Conservation (phyloP, 2,888 invertebrate species). For the Drosophila cognata region DNA sequence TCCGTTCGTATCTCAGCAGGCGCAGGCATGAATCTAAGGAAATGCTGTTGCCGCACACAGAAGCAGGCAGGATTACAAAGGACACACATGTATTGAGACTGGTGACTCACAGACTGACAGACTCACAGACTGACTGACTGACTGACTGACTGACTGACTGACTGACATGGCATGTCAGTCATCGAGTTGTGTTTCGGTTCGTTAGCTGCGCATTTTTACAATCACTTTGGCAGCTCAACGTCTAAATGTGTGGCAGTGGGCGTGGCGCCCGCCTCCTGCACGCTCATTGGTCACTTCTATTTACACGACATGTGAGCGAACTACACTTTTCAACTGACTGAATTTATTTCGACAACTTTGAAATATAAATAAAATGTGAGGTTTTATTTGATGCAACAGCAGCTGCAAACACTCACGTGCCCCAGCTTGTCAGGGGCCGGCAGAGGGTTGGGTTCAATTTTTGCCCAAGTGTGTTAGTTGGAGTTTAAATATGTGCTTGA, state of each 20-base stretch:
- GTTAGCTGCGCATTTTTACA: slow-evolving; percentile 79
- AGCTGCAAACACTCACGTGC: slow-evolving; percentile 48
- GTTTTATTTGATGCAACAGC: slow-evolving; percentile 72
- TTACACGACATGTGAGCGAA: slow-evolving; percentile 76
- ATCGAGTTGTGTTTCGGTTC: slow-evolving; percentile 80
- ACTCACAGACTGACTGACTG: slow-evolving; percentile 3
- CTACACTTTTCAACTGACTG: slow-evolving; percentile 67
- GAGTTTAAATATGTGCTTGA: slow-evolving; percentile 39
- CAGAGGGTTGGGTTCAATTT: slow-evolving; percentile 14
- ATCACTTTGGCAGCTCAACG: slow-evolving; percentile 74
- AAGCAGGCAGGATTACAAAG: not conserved
- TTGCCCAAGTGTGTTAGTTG: slow-evolving; percentile 25
- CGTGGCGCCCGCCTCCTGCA: slow-evolving; percentile 41
- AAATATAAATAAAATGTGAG: slow-evolving; percentile 78
- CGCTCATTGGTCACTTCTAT: slow-evolving; percentile 75
- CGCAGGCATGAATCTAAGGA: slow-evolving; percentile 19
- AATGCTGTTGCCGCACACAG: not conserved
- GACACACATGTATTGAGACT: slow-evolving; percentile 27
- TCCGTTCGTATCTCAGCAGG: slow-evolving; percentile 37
- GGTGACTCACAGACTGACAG: not conserved
- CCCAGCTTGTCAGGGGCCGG: not conserved
- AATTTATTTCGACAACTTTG: slow-evolving; percentile 73
- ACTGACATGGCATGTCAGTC: slow-evolving; percentile 63
- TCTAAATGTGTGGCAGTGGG: slow-evolving; percentile 20
- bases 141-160: slow-evolving; percentile 36